Evolutionary conservation across 2,888 invertebrate genomes (phyloP), one percentile per base, ranked within the genome.

Genomic region (Dendrolimus pini): DNA sequence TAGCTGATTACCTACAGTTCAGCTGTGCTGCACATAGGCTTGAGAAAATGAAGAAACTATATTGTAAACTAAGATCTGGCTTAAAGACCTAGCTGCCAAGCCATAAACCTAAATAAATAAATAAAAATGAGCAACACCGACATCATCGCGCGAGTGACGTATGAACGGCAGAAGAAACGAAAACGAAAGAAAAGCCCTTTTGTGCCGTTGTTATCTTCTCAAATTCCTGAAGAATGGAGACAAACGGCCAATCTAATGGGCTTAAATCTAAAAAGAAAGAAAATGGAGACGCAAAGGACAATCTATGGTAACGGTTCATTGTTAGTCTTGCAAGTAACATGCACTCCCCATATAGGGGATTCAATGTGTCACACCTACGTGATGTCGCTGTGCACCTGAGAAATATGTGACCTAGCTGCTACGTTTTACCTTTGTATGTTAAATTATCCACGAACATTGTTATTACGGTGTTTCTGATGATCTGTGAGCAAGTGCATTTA

Each of bases 211-310:
- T 89, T 89, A 89, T 90, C 89, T 89, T 90, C 89, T 85, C 82
- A 80, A 80, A 77, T 85, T 82, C 78, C 79, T 85, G 88, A 88
- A 89, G 89, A 89, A 91, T 91, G 91, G 91, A 90, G 85, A 91
- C 90, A 88, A 90, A 90, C 90, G 90, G 91, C 89, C 91, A 89
- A 86, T 87, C 82, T 76, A 91, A 91, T 88, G 91, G 91, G 85
- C 86, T 86, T 80, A 91, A 81, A 86, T 84, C 90, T 77, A 93
- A 91, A 89, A 93, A 92, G 84, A 93, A 93, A 87, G 93, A 93
- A 68, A 92, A 92, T 67, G 83, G 86, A 70, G 93, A 93, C 69
- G 88, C 83, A 76, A 92, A 93, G 86, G 93, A 94, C 75, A 94
- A 93, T 84, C 85, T 94, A 80, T 94, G 94, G 94, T 93, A 92